Conservation (phyloP, 2,113 vertebrate species). For the Piaya cayana region DNA sequence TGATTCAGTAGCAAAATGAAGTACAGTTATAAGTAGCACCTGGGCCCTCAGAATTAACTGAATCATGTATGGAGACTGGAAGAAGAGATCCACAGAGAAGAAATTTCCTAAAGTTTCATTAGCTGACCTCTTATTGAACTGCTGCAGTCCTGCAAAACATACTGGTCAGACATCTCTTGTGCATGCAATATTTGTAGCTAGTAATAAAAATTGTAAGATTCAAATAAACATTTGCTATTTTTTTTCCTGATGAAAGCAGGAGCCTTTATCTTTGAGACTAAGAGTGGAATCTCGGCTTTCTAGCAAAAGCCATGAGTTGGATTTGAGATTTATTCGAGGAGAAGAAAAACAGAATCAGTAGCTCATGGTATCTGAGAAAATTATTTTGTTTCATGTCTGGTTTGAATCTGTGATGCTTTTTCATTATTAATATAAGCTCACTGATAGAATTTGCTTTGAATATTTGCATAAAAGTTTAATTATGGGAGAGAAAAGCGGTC, state of each 20-base stretch:
- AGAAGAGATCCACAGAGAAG: neutral
- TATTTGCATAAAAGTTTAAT: neutral
- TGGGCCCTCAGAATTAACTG: neutral
- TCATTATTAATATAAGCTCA: neutral
- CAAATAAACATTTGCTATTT: neutral
- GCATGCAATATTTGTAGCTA: neutral
- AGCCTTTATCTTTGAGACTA: neutral
- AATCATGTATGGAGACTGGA: neutral
- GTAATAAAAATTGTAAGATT: neutral
- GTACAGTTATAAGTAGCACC: neutral
- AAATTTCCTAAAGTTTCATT: neutral
- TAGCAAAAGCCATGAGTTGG: neutral
- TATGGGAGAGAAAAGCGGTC: neutral
- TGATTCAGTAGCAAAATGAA: neutral
- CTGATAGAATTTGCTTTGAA: neutral
- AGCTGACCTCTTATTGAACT: neutral
- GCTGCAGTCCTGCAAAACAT: neutral
- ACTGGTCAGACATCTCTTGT: neutral
- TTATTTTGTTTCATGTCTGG: neutral
- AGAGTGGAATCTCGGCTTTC: neutral
- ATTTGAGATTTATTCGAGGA: neutral
- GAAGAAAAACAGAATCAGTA: neutral
- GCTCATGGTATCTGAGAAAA: neutral
- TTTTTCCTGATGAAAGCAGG: neutral
- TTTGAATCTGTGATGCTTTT: neutral